Conservation (phyloP, 2,888 invertebrate species). For the Teleiodes luculella region DNA sequence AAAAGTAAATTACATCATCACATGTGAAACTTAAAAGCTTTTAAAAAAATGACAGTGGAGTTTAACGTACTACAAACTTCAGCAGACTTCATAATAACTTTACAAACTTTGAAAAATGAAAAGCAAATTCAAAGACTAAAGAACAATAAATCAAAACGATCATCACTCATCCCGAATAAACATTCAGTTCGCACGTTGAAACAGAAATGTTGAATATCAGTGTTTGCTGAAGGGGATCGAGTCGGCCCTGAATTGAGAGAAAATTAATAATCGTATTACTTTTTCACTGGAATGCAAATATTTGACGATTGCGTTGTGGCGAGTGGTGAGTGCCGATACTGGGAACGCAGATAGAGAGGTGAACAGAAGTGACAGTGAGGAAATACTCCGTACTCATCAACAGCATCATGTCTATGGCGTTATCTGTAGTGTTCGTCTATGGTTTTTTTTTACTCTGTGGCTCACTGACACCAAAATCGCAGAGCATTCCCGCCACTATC, state of each 20-base stretch:
- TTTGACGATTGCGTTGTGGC: slow-evolving; percentile 71
- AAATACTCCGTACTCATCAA: no score
- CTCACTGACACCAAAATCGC: no score
- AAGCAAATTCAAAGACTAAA: slow-evolving; percentile 4
- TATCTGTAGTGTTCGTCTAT: no score
- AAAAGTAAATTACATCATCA: no score
- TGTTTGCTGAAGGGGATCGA: slow-evolving; percentile 54
- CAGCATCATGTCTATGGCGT: no score
- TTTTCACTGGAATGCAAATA: slow-evolving; percentile 75
- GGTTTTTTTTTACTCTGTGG: no score
- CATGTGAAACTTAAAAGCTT: no score
- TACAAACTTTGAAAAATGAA: not conserved
- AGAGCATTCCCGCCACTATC: no score
- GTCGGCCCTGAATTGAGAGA: slow-evolving; percentile 60
- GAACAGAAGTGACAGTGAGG: not conserved
- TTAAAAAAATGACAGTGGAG: no score
- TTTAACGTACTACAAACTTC: not conserved
- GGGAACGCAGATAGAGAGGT: slow-evolving; percentile 17
- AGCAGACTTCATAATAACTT: not conserved
- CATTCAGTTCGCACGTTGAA: slow-evolving; percentile 53
- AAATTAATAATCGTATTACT: slow-evolving; percentile 78
- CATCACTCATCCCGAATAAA: slow-evolving; percentile 34
- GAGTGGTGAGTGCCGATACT: slow-evolving; percentile 50
- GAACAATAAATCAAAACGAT: slow-evolving; percentile 1
- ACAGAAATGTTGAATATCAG: slow-evolving; percentile 37